Evolutionary conservation across 2,888 invertebrate species (phyloP).

Genomic region (Venustoraphidia nigricollis): DNA sequence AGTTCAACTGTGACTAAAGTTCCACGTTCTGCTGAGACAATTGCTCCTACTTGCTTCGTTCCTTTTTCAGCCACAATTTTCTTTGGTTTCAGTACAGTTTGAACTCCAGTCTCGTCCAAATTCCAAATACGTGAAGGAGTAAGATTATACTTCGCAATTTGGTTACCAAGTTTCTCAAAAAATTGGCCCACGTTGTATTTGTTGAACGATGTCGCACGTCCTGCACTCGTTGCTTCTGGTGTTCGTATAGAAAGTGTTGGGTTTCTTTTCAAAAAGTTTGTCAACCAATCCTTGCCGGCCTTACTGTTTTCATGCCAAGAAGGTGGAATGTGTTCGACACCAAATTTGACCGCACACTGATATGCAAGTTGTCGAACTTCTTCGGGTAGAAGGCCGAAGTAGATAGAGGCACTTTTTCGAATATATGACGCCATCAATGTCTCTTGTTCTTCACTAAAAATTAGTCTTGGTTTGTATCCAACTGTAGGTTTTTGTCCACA

Average conservation of each 20-base stretch:
- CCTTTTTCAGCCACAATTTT: conserved; percentile 6
- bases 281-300: conserved; percentile 12
- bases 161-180: background rate
- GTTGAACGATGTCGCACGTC: conserved; percentile 12
- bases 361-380: conserved; percentile 10
- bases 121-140: conserved; percentile 2
- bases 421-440: conserved; percentile 4
- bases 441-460: conserved; percentile 3
- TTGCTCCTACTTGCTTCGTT: conserved; percentile 8
- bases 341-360: conserved; percentile 9
- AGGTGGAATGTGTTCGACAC: conserved; percentile 6
- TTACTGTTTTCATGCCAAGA: conserved; percentile 9
- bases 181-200: background rate
- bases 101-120: conserved; percentile 3
- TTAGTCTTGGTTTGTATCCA: background rate
- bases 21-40: conserved; percentile 11
- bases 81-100: conserved; percentile 1
- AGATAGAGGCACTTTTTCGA: conserved; percentile 6
- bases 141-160: background rate
- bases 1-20: conserved; percentile 12
- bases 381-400: conserved; percentile 10
- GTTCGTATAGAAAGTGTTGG: too few species aligned
- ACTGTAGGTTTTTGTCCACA: background rate
- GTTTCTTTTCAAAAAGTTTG: conserved; percentile 12
- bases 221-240: conserved; percentile 14